phyloP scores from a whole-genome alignment of 2,113 vertebrate genomes.

The Caranx melampygus region DNA sequence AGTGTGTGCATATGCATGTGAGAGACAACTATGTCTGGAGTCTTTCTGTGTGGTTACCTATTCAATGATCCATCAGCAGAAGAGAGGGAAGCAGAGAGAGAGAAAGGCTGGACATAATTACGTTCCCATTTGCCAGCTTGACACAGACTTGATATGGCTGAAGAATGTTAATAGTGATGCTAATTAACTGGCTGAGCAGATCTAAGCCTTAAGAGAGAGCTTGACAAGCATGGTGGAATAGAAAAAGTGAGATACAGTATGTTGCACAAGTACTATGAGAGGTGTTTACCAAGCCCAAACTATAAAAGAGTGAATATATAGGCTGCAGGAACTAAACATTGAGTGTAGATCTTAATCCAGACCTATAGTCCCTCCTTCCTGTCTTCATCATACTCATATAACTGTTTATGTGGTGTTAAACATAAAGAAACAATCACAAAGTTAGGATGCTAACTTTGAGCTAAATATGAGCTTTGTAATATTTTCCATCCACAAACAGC shows the following conservation, averaged over 20 bases:
- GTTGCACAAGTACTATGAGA: not conserved
- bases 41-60: conserved; percentile 43
- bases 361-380: not conserved
- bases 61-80: conserved; percentile 36
- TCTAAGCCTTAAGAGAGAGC: conserved; percentile 20
- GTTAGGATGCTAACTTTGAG: not conserved
- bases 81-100: conserved; percentile 2
- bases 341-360: not conserved
- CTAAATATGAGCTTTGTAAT: not conserved
- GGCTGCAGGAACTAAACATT: too few relatives aligned
- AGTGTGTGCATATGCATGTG: conserved; percentile 23
- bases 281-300: not conserved
- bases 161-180: conserved; percentile 61
- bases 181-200: conserved; percentile 55
- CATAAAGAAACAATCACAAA: not conserved
- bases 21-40: conserved; percentile 25
- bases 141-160: conserved; percentile 53
- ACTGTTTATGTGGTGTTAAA: not conserved
- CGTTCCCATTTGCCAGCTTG: conserved; percentile 50
- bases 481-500: not conserved
- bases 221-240: conserved; percentile 25
- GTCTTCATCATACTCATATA: not conserved
- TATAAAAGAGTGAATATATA: not conserved
- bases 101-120: conserved; percentile 49
- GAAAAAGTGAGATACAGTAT: conserved; percentile 6